Conservation (phyloP, 2,113 vertebrate genomes). For the Riparia riparia region DNA sequence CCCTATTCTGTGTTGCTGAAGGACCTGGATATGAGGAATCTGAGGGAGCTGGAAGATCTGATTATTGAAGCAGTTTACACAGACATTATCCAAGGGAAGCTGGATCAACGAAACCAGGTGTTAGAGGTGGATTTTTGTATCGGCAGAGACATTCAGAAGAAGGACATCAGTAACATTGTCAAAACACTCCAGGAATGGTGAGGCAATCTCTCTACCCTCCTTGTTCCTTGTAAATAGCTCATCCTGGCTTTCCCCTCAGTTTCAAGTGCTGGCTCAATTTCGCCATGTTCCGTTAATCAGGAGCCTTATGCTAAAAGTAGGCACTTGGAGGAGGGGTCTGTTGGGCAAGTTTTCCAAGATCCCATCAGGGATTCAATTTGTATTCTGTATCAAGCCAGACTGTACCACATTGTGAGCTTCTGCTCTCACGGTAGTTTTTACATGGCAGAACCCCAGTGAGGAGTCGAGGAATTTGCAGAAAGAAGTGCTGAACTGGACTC, state of each 20-base stretch:
- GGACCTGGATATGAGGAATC: constrained; percentile 96
- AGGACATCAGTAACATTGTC: constrained; percentile 81
- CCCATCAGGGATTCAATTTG: not conserved
- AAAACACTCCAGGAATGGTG: constrained; percentile 86
- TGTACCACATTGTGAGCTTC: not conserved
- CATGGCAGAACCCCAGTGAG: not conserved
- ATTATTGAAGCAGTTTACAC: constrained; percentile 98
- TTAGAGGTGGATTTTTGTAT: constrained; percentile 90
- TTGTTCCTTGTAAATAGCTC: not conserved
- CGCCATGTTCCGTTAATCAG: not conserved
- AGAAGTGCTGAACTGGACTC: not conserved
- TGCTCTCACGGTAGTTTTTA: not conserved
- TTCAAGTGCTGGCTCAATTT: not conserved
- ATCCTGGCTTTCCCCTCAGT: not conserved
- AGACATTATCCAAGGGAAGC: constrained; percentile 98
- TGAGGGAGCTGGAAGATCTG: constrained; percentile 96
- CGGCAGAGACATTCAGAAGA: constrained; percentile 83
- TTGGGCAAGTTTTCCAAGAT: not conserved
- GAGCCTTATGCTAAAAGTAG: not conserved
- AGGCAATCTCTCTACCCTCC: constrained; percentile 36
- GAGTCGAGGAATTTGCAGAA: not conserved
- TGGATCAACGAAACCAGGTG: constrained; percentile 97
- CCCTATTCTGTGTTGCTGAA: constrained; percentile 97
- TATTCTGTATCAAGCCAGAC: not conserved
- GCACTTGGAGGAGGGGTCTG: not conserved